A percentile compares a stretch with the other conserved stretches of the same genome.
Conservation (phyloP, 2,113 vertebrate species). For the Odocoileus hemionus region DNA sequence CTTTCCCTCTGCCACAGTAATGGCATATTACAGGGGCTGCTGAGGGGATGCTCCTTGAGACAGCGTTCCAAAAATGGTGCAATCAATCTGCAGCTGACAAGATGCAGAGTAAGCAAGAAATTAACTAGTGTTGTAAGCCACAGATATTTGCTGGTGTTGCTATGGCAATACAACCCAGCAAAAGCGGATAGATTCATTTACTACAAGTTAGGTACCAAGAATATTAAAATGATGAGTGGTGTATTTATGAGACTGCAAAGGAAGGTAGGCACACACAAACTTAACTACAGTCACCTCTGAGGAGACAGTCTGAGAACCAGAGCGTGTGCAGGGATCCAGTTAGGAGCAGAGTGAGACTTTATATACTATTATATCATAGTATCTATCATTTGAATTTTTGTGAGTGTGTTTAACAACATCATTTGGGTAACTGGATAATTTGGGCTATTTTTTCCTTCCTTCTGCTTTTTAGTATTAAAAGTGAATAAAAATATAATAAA, state of each 20-base stretch:
- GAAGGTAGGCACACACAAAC: not conserved
- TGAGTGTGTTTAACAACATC: not conserved
- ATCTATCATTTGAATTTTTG: not conserved
- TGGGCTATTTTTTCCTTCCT: not conserved
- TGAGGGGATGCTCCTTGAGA: not conserved
- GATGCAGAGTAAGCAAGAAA: not conserved
- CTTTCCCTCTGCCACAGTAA: not conserved
- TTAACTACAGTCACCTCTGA: not conserved
- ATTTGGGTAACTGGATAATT: not conserved
- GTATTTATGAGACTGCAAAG: not conserved
- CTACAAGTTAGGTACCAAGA: not conserved
- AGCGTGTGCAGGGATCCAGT: not conserved
- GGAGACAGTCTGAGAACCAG: not conserved
- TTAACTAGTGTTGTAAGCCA: not conserved
- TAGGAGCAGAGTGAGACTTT: not conserved
- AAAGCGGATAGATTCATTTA: not conserved
- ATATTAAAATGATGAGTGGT: not conserved
- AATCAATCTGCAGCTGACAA: not conserved
- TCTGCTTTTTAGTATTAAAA: constrained; percentile 11
- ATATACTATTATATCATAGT: not conserved
- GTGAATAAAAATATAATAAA: not conserved
- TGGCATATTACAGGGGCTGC: not conserved
- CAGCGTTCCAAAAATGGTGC: not conserved
- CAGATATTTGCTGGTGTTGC: not conserved
- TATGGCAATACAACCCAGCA: not conserved